Conservation (phyloP, 2,797 vertebrate genomes). For the Chaunax sp. region DNA sequence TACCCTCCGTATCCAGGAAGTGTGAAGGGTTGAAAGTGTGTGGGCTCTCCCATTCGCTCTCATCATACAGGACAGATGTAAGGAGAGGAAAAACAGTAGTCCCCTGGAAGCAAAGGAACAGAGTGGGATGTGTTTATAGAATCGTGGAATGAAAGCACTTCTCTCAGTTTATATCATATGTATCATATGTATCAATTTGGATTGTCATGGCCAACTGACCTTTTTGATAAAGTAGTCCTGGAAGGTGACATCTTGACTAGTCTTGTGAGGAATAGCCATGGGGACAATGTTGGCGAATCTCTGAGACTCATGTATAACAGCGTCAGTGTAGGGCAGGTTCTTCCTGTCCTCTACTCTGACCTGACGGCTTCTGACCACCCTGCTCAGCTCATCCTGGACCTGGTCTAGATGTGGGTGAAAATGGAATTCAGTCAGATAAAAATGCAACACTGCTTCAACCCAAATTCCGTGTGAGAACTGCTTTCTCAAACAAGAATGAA, state of each 20-base stretch:
- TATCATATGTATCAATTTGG: neutral
- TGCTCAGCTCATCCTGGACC: constrained; percentile 30
- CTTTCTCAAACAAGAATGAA: neutral
- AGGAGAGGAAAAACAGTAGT: constrained; percentile 73
- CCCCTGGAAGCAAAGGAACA: constrained; percentile 50
- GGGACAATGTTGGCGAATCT: constrained; percentile 61
- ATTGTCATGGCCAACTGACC: constrained; percentile 16
- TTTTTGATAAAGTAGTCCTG: constrained; percentile 73
- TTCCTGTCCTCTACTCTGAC: constrained; percentile 63
- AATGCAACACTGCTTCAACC: neutral
- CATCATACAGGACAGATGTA: constrained; percentile 72
- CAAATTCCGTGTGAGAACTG: neutral
- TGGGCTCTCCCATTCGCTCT: constrained; percentile 76
- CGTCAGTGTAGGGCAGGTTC: constrained; percentile 68
- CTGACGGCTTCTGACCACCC: constrained; percentile 48
- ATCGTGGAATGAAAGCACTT: neutral
- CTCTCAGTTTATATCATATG: neutral
- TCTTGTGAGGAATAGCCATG: constrained; percentile 56
- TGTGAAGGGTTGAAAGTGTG: constrained; percentile 75
- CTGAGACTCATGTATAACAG: constrained; percentile 76
- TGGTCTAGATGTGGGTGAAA: neutral
- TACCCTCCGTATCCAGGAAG: constrained; percentile 75
- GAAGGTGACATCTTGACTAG: constrained; percentile 68
- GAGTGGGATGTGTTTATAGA: neutral
- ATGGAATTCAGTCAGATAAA: neutral